phyloP scores from a whole-genome alignment of 2,797 vertebrate genomes.

The Cheirogaleus major region DNA sequence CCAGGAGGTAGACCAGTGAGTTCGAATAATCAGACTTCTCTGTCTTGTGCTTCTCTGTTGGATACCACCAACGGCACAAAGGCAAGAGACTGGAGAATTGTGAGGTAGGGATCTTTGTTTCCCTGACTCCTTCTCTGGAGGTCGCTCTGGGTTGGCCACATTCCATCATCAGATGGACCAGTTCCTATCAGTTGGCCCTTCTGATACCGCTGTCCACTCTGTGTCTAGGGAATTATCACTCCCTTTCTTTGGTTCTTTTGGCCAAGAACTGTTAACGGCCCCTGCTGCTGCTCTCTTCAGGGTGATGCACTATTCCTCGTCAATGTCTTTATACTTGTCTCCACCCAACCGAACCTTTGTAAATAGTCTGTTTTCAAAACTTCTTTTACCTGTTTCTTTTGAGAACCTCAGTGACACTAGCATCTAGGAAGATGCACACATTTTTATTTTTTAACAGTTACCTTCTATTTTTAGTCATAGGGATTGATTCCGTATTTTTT shows the following conservation, averaged over 20 bases:
- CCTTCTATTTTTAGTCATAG: neutral
- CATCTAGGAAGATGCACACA: neutral
- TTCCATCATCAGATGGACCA: accelerated
- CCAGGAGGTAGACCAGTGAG: neutral
- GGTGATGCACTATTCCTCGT: accelerated
- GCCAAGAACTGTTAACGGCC: neutral
- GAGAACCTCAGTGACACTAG: neutral
- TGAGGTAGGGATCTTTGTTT: neutral
- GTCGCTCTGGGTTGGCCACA: accelerated
- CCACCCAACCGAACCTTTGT: neutral
- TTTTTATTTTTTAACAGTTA: neutral
- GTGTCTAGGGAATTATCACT: neutral
- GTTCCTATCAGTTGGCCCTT: neutral
- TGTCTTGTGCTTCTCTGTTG: neutral
- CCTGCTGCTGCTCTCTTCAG: accelerated
- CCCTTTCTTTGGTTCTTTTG: neutral
- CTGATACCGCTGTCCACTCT: accelerated
- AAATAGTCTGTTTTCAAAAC: neutral
- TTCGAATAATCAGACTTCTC: neutral
- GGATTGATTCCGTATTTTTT: neutral
- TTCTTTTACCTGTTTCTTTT: neutral
- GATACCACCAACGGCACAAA: no score
- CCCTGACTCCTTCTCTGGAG: neutral
- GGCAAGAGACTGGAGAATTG: neutral
- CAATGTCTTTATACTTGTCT: neutral